Percentiles rank a stretch among this genome's conserved stretches.
phyloP scores from a whole-genome alignment of 1,140 invertebrate genomes.

The Gryllus bimaculatus region DNA sequence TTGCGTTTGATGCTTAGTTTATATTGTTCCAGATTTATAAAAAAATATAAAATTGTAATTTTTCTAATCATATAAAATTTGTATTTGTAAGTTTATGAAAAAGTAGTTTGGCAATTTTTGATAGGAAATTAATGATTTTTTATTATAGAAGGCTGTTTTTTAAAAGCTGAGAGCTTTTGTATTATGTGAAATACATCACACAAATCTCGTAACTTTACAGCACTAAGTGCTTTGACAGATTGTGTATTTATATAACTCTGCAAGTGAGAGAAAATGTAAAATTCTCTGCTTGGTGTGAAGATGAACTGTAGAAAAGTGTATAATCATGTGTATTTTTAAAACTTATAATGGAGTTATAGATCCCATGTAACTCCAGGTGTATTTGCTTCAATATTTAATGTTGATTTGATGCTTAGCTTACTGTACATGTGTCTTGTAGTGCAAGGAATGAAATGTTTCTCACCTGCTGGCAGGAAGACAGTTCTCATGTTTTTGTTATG shows the following conservation, averaged over 20 bases:
- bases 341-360: background rate
- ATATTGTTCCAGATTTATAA: background rate
- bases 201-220: background rate
- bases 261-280: background rate
- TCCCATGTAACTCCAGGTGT: too few species aligned
- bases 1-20: background rate
- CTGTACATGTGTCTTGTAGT: background rate
- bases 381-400: background rate
- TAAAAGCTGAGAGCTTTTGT: background rate
- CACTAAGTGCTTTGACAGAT: too few species aligned
- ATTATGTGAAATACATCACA: background rate
- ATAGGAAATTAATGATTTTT: constrained; percentile 2
- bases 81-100: background rate
- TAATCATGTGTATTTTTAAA: background rate
- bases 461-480: background rate
- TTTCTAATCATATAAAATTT: background rate
- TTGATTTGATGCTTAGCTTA: background rate
- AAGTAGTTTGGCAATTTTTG: background rate
- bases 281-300: background rate
- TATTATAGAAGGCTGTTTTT: background rate
- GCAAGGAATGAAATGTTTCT: background rate
- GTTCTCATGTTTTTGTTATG: background rate
- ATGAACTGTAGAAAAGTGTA: background rate
- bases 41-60: constrained; percentile 6
- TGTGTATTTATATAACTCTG: background rate